Evolutionary conservation across 1,140 invertebrate species (phyloP).

Genomic region (Polyergus mexicanus): DNA sequence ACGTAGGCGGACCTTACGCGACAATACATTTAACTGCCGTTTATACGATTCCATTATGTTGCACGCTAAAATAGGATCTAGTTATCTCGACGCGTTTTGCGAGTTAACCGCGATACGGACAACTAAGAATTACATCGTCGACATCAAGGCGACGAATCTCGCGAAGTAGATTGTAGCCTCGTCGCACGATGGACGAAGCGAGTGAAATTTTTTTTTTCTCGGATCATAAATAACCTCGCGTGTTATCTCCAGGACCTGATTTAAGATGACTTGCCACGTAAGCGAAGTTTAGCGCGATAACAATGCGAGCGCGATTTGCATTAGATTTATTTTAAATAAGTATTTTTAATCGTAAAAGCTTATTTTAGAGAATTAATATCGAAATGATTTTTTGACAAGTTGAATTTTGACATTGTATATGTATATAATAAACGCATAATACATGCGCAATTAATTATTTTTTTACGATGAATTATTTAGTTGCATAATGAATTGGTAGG

Average conservation of each 20-base stretch:
- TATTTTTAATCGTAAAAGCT: conserved; percentile 8
- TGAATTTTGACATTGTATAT: background rate
- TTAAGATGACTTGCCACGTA: conserved; percentile 58
- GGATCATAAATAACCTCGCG: conserved; percentile 42
- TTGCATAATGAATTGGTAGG: background rate
- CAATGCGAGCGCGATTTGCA: conserved; percentile 32
- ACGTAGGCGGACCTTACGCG: conserved; percentile 39
- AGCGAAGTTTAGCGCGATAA: conserved; percentile 33
- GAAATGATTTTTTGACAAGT: background rate
- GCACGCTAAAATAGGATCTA: conserved; percentile 58
- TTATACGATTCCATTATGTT: conserved; percentile 70
- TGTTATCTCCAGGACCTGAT: conserved; percentile 44
- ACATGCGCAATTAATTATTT: background rate
- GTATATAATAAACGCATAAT: background rate
- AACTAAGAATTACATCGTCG: conserved; percentile 67
- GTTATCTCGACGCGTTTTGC: conserved; percentile 65
- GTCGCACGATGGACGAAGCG: conserved; percentile 7
- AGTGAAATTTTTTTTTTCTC: conserved; percentile 13
- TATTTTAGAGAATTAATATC: background rate
- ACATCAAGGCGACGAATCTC: conserved; percentile 53
- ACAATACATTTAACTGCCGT: conserved; percentile 66
- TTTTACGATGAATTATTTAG: too few relatives aligned
- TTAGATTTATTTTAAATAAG: conserved; percentile 45
- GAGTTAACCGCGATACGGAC: conserved; percentile 38
- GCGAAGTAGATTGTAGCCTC: background rate